Evolutionary conservation across 1,140 invertebrate genomes (phyloP).

Genomic region (Arion vulgaris): DNA sequence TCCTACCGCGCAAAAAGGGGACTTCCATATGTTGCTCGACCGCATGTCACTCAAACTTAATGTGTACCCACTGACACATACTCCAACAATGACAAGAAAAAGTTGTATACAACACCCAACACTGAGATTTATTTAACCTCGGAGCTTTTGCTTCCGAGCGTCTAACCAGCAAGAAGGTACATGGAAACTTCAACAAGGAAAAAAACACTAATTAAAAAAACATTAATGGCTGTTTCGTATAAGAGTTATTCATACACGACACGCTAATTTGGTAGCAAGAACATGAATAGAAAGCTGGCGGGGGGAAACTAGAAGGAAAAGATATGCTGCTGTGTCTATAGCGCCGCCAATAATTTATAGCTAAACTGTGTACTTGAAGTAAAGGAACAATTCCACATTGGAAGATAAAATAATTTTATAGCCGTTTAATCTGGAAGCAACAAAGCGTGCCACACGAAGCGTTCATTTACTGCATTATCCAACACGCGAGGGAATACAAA

Average conservation of each 20-base stretch:
- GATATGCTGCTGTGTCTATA: not conserved
- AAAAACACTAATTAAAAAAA: conserved; percentile 12
- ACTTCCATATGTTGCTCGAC: not conserved
- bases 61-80: not conserved
- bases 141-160: not conserved
- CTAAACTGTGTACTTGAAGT: conserved; percentile 18
- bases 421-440: not conserved
- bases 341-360: conserved; percentile 11
- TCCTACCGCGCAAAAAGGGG: not conserved
- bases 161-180: not conserved
- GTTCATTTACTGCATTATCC: not conserved
- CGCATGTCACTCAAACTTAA: not conserved
- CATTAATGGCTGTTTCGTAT: not conserved
- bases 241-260: not conserved
- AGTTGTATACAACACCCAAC: not conserved
- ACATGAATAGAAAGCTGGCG: not conserved
- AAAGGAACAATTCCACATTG: not conserved
- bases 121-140: not conserved
- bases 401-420: conserved; percentile 6
- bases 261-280: not conserved
- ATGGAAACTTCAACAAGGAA: not conserved
- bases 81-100: not conserved
- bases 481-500: not conserved
- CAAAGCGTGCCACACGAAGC: conserved; percentile 14
- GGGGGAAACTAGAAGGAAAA: no score